Percentiles rank a stretch among this genome's conserved stretches.
Evolutionary conservation across 2,888 invertebrate species (phyloP).

Genomic region (Tanypteryx hageni): DNA sequence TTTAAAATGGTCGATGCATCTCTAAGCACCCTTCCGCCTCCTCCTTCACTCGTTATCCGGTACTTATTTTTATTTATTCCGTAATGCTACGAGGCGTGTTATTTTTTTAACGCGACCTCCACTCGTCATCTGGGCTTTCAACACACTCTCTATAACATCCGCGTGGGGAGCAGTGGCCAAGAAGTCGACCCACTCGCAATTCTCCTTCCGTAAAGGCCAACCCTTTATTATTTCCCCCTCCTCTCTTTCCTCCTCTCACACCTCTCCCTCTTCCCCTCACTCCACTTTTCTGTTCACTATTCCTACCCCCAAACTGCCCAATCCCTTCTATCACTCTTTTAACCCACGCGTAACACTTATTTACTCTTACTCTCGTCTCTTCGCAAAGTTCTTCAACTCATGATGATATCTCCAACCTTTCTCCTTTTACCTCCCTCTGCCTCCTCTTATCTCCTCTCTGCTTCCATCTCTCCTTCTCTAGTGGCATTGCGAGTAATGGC

Average conservation of each 20-base stretch:
- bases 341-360: not conserved
- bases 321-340: not conserved
- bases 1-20: not conserved
- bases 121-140: constrained; percentile 44
- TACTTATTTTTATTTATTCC: constrained; percentile 45
- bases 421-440: not conserved
- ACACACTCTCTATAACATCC: constrained; percentile 20
- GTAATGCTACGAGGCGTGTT: not conserved
- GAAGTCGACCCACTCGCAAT: constrained; percentile 39
- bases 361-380: not conserved
- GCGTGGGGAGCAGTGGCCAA: constrained; percentile 23
- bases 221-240: not conserved
- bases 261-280: not conserved
- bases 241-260: too few species aligned
- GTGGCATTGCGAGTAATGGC: too few species aligned
- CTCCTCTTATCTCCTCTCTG: not conserved
- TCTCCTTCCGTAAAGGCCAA: not conserved
- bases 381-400: not conserved
- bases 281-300: not conserved
- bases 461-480: too few species aligned
- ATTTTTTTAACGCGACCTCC: constrained; percentile 3
- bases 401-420: not conserved
- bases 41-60: not conserved
- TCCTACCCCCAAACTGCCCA: not conserved
- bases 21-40: not conserved